Conservation (phyloP, 2,113 vertebrate species). For the Hassar affinis region DNA sequence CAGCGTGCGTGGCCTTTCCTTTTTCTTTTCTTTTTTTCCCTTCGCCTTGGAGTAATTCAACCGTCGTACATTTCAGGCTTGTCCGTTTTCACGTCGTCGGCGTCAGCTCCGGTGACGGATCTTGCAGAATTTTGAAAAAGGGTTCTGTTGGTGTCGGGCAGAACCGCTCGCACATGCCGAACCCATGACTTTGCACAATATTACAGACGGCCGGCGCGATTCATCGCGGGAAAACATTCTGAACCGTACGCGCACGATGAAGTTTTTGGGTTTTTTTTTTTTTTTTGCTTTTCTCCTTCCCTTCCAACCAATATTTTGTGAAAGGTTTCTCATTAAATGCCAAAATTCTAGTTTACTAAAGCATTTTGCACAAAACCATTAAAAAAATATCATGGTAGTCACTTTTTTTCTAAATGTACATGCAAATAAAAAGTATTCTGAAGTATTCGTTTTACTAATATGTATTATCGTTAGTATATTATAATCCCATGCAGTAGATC, state of each 20-base stretch:
- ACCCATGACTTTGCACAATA: constrained; percentile 74
- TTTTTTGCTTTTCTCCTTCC: constrained; percentile 25
- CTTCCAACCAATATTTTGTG: constrained; percentile 57
- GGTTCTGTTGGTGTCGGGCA: constrained; percentile 54
- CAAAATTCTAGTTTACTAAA: constrained; percentile 82
- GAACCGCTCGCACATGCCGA: constrained; percentile 72
- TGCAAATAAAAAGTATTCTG: constrained; percentile 72
- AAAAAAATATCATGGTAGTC: constrained; percentile 68
- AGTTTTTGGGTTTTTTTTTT: constrained; percentile 47
- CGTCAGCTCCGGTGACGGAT: constrained; percentile 50
- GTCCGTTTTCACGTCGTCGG: constrained; percentile 27
- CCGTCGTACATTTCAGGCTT: constrained; percentile 62
- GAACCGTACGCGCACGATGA: constrained; percentile 49
- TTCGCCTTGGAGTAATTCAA: constrained; percentile 57
- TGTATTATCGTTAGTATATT: constrained; percentile 69
- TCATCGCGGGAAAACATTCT: constrained; percentile 53
- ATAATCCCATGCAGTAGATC: constrained; percentile 68
- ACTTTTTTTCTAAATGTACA: constrained; percentile 80
- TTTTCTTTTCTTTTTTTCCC: background rate
- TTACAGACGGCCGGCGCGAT: constrained; percentile 58
- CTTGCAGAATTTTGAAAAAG: constrained; percentile 59
- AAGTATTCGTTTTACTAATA: constrained; percentile 70
- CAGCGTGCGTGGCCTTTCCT: too few species aligned
- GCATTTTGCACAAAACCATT: constrained; percentile 80
- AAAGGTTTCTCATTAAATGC: constrained; percentile 76